Conservation (phyloP, 2,113 vertebrate species). For the Noctilio leporinus region DNA sequence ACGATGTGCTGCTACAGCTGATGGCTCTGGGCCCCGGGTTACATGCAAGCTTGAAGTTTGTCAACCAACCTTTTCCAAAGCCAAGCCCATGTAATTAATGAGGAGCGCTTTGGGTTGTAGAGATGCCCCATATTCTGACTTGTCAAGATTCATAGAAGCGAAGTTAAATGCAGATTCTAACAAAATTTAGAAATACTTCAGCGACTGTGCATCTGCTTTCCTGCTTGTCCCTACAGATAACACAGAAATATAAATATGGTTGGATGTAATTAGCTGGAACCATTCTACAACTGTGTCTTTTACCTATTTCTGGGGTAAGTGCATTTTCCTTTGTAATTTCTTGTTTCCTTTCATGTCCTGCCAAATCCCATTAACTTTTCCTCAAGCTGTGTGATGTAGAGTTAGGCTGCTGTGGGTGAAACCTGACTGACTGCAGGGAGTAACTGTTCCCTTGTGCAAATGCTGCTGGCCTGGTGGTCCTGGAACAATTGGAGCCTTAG, state of each 20-base stretch:
- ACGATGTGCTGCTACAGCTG: background rate
- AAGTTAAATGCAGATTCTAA: background rate
- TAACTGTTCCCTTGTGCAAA: background rate
- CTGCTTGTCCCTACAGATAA: conserved; percentile 49
- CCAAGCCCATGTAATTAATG: background rate
- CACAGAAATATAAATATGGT: conserved; percentile 50
- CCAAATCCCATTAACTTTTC: conserved; percentile 50
- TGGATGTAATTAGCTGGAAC: conserved; percentile 29
- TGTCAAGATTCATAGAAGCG: background rate
- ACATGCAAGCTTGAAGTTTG: background rate
- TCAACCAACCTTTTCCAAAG: background rate
- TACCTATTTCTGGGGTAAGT: conserved; percentile 58
- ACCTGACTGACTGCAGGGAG: background rate
- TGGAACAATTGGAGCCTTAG: background rate
- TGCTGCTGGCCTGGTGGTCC: background rate
- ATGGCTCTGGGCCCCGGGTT: rapidly evolving
- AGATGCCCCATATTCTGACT: background rate
- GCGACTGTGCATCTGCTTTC: background rate
- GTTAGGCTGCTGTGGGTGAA: background rate
- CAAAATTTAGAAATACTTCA: background rate
- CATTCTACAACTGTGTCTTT: conserved; percentile 31
- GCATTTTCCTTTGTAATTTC: conserved; percentile 45
- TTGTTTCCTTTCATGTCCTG: conserved; percentile 50
- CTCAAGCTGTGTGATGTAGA: conserved; percentile 31
- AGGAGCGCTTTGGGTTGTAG: background rate